phyloP scores from a whole-genome alignment of 2,888 invertebrate genomes.

The Candidula unifasciata region DNA sequence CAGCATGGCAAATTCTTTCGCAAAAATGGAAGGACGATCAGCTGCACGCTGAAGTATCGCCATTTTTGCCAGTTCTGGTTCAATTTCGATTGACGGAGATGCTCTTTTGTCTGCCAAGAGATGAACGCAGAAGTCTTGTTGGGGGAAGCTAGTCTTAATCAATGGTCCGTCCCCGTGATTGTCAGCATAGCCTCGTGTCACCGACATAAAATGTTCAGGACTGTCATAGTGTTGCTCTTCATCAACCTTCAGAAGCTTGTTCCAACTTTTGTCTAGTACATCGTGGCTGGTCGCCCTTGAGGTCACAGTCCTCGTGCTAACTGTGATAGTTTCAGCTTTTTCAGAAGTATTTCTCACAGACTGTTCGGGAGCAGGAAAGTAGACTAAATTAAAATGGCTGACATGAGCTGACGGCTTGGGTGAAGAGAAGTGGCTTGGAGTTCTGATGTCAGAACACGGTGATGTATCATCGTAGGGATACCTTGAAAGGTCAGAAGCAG shows the following conservation, averaged over 20 bases:
- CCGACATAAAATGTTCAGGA: constrained; percentile 1
- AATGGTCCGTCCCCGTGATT: neutral
- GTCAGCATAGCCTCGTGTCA: constrained; percentile 20
- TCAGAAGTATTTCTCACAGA: neutral
- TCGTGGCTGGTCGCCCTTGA: neutral
- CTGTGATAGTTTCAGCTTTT: neutral
- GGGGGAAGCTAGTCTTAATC: neutral
- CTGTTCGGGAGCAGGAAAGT: too few relatives aligned
- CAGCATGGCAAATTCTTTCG: constrained; percentile 31
- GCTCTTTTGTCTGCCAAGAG: neutral
- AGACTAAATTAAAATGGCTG: neutral
- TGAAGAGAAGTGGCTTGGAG: neutral
- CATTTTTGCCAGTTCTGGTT: neutral
- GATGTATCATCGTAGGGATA: neutral
- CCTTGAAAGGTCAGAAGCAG: neutral
- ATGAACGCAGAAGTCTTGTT: constrained; percentile 33
- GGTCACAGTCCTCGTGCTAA: too few relatives aligned
- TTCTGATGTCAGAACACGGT: neutral
- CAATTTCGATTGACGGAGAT: neutral
- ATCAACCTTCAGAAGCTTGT: neutral
- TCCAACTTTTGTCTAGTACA: too few relatives aligned
- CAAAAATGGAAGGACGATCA: constrained; percentile 36
- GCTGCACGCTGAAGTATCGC: neutral
- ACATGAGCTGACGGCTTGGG: neutral
- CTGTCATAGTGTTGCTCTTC: too few relatives aligned